A percentile compares a stretch with the other conserved stretches of the same genome.
Evolutionary conservation across 2,797 vertebrate genomes (phyloP).

Genomic region (Remorina albescens): DNA sequence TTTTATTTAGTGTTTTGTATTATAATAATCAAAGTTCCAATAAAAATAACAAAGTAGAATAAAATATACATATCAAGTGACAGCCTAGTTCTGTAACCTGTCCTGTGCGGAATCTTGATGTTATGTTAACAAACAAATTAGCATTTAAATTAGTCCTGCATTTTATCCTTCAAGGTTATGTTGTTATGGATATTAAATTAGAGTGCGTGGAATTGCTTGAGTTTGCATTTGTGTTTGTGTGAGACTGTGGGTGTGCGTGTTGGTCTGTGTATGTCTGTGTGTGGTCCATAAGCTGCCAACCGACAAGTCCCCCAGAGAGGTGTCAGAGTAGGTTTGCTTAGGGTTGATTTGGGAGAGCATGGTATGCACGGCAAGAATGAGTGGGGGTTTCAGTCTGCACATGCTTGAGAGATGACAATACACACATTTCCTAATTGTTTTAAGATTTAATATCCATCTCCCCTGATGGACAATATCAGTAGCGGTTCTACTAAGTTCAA

Average conservation of each 20-base stretch:
- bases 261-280: constrained; percentile 58
- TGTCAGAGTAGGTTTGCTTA: constrained; percentile 81
- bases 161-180: constrained; percentile 91
- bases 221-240: constrained; percentile 55
- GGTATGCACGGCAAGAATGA: constrained; percentile 47
- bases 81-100: constrained; percentile 86
- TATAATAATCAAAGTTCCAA: constrained; percentile 90
- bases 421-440: constrained; percentile 68
- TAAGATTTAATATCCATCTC: constrained; percentile 53
- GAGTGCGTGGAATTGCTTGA: constrained; percentile 77
- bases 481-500: constrained; percentile 20
- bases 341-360: constrained; percentile 70
- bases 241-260: constrained; percentile 38
- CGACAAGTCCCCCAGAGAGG: constrained; percentile 79
- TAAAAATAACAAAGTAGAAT: constrained; percentile 90
- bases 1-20: constrained; percentile 90
- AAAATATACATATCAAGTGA: constrained; percentile 91
- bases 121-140: constrained; percentile 92
- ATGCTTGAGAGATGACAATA: constrained; percentile 57
- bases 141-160: constrained; percentile 90
- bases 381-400: constrained; percentile 48
- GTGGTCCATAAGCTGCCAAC: constrained; percentile 81
- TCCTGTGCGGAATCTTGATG: constrained; percentile 86
- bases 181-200: constrained; percentile 91
- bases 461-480: constrained; percentile 41